phyloP scores from a whole-genome alignment of 2,797 vertebrate species.

The Amblyopsis hoosieri region DNA sequence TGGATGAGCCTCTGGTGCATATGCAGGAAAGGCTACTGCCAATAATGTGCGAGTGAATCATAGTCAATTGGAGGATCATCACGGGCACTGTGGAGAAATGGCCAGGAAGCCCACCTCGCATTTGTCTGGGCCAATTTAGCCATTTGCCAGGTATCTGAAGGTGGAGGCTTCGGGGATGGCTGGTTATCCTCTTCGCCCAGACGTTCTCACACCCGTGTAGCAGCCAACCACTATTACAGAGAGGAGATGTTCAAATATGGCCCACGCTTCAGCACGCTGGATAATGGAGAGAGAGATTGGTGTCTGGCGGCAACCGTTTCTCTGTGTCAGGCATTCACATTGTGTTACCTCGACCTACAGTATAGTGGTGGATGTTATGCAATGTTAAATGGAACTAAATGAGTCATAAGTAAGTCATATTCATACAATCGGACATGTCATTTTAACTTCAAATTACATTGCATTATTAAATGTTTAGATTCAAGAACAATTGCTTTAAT shows the following conservation, averaged over 20 bases:
- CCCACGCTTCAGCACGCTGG: neutral
- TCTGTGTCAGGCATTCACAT: neutral
- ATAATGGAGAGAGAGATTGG: neutral
- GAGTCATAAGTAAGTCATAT: neutral
- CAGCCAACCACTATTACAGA: neutral
- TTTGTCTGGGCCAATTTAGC: neutral
- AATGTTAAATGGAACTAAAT: no score
- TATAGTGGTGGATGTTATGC: neutral
- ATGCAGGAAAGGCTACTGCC: slow-evolving; percentile 3
- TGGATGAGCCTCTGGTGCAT: slow-evolving; percentile 3
- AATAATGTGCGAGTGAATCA: neutral
- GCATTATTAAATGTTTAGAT: no score
- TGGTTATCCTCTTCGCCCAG: neutral
- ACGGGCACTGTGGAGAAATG: neutral
- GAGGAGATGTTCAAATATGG: neutral
- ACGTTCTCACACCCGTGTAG: neutral
- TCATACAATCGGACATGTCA: neutral
- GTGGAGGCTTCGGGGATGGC: slow-evolving; percentile 6
- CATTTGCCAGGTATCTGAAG: slow-evolving; percentile 1
- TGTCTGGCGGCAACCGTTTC: neutral
- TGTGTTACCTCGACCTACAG: neutral
- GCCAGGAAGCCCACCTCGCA: neutral
- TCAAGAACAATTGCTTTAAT: no score
- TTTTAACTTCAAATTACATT: no score
- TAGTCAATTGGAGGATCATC: neutral